Evolutionary conservation across 2,888 invertebrate genomes (phyloP).

Genomic region (Andrena fulva): DNA sequence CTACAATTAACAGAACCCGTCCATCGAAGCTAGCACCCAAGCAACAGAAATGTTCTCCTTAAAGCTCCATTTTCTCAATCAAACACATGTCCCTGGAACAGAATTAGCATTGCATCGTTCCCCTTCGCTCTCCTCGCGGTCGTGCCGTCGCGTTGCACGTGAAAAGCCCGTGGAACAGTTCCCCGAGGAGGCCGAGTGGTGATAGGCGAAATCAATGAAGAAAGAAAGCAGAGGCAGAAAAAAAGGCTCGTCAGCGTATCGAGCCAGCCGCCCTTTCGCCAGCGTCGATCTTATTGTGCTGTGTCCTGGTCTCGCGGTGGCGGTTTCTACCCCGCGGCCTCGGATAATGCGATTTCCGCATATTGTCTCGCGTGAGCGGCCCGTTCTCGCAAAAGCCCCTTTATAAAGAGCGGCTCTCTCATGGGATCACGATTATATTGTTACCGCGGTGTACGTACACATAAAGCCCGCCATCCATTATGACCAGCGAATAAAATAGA

Average conservation of each 20-base stretch:
- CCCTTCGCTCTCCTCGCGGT: not conserved
- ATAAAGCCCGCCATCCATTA: slow-evolving; percentile 62
- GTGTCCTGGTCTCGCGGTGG: slow-evolving; percentile 58
- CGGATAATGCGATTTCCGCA: slow-evolving; percentile 75
- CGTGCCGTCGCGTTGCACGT: not conserved
- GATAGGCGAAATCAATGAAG: not conserved
- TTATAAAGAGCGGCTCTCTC: slow-evolving; percentile 65
- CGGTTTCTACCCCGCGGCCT: slow-evolving; percentile 75
- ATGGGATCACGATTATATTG: slow-evolving; percentile 78
- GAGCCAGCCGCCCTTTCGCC: slow-evolving; percentile 61
- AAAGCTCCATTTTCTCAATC: no score
- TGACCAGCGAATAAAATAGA: slow-evolving; percentile 77
- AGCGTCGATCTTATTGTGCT: slow-evolving; percentile 61
- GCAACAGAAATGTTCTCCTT: no score
- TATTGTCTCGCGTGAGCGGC: slow-evolving; percentile 72
- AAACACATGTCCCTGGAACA: not conserved
- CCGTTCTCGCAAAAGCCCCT: slow-evolving; percentile 64
- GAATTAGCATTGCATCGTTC: slow-evolving; percentile 18
- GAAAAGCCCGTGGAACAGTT: not conserved
- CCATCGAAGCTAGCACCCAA: no score
- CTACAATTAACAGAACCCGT: no score
- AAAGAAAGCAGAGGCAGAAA: not conserved
- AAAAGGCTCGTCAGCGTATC: slow-evolving; percentile 19
- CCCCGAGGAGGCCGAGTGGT: not conserved
- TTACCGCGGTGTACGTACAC: slow-evolving; percentile 64